These are phyloP conservation scores for Tricholaema leucomelas DNA, from an alignment of 2,113 vertebrate genomes.

Conservation along the genomic window DNA sequence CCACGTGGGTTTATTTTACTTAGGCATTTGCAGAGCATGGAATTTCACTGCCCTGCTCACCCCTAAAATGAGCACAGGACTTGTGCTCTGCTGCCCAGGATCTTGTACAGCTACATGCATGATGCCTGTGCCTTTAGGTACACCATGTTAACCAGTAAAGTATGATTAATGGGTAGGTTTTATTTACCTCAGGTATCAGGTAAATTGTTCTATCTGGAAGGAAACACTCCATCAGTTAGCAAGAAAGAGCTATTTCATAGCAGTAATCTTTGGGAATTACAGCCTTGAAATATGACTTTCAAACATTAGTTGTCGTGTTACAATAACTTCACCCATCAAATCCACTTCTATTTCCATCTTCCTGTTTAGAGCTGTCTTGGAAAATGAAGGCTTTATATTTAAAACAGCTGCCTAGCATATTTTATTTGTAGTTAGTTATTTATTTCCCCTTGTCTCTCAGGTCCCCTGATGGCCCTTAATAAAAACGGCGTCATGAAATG, in stretches of 20 bases:
- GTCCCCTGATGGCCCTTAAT: slow-evolving; percentile 19
- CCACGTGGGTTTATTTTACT: background rate
- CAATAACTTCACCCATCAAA: slow-evolving; percentile 33
- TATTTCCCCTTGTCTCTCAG: background rate
- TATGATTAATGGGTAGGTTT: slow-evolving; percentile 32
- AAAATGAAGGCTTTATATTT: slow-evolving; percentile 44
- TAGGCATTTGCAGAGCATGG: background rate
- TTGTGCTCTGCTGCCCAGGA: background rate
- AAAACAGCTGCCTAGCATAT: background rate
- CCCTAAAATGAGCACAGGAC: background rate
- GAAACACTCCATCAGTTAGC: slow-evolving; percentile 42
- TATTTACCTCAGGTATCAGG: slow-evolving; percentile 44
- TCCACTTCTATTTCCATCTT: slow-evolving; percentile 6
- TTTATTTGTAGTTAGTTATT: slow-evolving; percentile 37
- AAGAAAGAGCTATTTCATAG: slow-evolving; percentile 20
- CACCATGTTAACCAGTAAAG: background rate
- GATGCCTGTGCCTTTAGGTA: background rate
- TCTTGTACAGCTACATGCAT: background rate
- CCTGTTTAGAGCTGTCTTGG: slow-evolving; percentile 2
- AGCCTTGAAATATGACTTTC: slow-evolving; percentile 34
- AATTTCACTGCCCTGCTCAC: background rate
- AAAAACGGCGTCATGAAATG: background rate
- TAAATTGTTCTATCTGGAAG: slow-evolving; percentile 41
- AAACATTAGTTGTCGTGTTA: slow-evolving; percentile 38
- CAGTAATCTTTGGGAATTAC: slow-evolving; percentile 35